Evolutionary conservation across 2,113 vertebrate species (phyloP), one percentile per base, ranked within the genome.

Genomic region (Elephantulus edwardii): DNA sequence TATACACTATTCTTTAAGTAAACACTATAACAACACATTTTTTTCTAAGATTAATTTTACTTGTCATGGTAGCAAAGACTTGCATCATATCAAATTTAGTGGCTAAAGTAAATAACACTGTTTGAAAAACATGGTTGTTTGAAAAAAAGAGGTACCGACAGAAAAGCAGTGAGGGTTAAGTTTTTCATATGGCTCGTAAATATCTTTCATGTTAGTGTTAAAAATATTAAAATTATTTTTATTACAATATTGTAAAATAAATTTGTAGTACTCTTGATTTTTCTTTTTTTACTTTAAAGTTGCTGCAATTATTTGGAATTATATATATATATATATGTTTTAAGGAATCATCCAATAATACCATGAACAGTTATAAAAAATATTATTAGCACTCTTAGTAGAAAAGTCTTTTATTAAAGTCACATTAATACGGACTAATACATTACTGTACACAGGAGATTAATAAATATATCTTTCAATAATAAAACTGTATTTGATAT

Each of bases 401-500:
- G 2, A n/a, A 5, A 54, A 3, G 24, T 46, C 66, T 62, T 86
- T 64, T 71, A 16, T 14, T 62, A 33, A 87, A 14, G 58, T 90
- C 46, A 77, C 28, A 40, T 62, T 87, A 14, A 66, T 14, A 89
- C 7, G 72, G 22, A 64, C 17, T 83, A 42, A 2, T 8, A 64
- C 3, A 52, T 52, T 86, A 72, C 4, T 12, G 48, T 8, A 74
- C n/a, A 71, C 38, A 54, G 28, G 50, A 8, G 40, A 30, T 42
- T 92, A 80, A 85, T 89, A 85, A 87, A 79, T 85, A 24, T 52
- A 35, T 46, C 6, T 85, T 86, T 93, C 26, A 50, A 20, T 50
- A 79, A 76, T 87, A 78, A 89, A 89, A 82, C n/a, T 48, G 19
- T 40, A 35, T 83, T 90, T 88, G 22, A 77, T 72, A 77, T 83